A percentile compares a stretch with the other conserved stretches of the same genome.
Evolutionary conservation across 2,797 vertebrate species (phyloP).

Genomic region (Hybognathus amarus): DNA sequence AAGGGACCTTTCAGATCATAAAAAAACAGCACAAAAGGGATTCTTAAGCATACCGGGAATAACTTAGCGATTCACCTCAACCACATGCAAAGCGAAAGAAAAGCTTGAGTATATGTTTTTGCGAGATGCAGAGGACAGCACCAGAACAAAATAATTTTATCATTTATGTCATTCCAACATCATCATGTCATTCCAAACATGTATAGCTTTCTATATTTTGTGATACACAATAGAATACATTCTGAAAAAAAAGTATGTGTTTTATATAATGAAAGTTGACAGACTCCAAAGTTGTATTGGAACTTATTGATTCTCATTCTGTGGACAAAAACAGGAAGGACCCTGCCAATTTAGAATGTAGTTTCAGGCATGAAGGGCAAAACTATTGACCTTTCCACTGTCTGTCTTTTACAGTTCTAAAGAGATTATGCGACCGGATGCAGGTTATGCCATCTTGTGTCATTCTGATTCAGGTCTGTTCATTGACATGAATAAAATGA

Average conservation of each 20-base stretch:
- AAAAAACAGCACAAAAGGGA: conserved; percentile 28
- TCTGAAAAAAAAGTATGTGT: no score
- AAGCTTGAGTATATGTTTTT: not conserved
- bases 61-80: not conserved
- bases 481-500: not conserved
- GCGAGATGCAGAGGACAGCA: not conserved
- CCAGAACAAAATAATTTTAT: not conserved
- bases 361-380: not conserved
- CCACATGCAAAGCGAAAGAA: not conserved
- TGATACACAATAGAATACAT: not conserved
- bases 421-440: not conserved
- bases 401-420: not conserved
- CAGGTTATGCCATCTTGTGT: not conserved
- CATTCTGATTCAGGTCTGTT: not conserved
- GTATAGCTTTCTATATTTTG: not conserved
- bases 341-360: not conserved
- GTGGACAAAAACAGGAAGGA: not conserved
- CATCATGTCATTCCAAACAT: not conserved
- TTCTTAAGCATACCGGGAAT: conserved; percentile 18
- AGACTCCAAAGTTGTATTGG: not conserved
- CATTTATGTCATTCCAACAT: not conserved
- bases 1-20: conserved; percentile 20
- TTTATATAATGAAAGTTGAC: not conserved
- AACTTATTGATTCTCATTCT: not conserved
- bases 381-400: not conserved